phyloP scores from a whole-genome alignment of 2,888 invertebrate genomes.

The Caenorhabditis afra region DNA sequence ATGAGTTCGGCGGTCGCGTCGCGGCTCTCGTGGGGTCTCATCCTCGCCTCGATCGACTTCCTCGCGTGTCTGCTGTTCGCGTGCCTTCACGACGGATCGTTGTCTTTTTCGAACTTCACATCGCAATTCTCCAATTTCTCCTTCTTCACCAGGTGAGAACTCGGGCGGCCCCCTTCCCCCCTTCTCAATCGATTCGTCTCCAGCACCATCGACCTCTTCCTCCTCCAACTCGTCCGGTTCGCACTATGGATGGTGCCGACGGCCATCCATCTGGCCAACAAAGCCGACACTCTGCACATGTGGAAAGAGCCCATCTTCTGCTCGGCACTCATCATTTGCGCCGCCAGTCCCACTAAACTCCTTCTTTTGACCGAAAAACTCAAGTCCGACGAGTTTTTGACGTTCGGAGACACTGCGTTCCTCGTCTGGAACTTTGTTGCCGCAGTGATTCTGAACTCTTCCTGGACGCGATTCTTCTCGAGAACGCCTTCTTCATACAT shows the following conservation, averaged over 20 bases:
- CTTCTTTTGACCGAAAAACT: constrained; percentile 69
- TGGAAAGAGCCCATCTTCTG: constrained; percentile 68
- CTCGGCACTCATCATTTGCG: constrained; percentile 64
- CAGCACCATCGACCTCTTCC: constrained; percentile 75
- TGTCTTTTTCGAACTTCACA: constrained; percentile 67
- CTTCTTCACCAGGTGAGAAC: constrained; percentile 64
- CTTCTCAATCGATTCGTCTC: constrained; percentile 5
- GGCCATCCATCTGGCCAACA: constrained; percentile 56
- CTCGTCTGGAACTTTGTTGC: constrained; percentile 74
- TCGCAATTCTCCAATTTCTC: constrained; percentile 70
- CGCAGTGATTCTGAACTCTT: constrained; percentile 67
- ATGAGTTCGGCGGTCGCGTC: constrained; percentile 58
- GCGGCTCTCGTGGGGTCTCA: constrained; percentile 63
- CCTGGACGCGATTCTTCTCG: constrained; percentile 69
- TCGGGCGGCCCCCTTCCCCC: constrained; percentile 8
- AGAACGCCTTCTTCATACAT: constrained; percentile 66
- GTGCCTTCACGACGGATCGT: constrained; percentile 66
- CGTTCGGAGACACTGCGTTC: constrained; percentile 71
- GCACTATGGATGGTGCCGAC: constrained; percentile 66
- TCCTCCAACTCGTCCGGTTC: constrained; percentile 70
- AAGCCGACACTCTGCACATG: constrained; percentile 45
- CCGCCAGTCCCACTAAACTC: constrained; percentile 72
- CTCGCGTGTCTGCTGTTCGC: constrained; percentile 62
- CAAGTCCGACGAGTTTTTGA: constrained; percentile 62
- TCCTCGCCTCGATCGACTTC: constrained; percentile 60